Evolutionary conservation across 2,113 vertebrate genomes (phyloP).

Genomic region (Xiphorhynchus elegans): DNA sequence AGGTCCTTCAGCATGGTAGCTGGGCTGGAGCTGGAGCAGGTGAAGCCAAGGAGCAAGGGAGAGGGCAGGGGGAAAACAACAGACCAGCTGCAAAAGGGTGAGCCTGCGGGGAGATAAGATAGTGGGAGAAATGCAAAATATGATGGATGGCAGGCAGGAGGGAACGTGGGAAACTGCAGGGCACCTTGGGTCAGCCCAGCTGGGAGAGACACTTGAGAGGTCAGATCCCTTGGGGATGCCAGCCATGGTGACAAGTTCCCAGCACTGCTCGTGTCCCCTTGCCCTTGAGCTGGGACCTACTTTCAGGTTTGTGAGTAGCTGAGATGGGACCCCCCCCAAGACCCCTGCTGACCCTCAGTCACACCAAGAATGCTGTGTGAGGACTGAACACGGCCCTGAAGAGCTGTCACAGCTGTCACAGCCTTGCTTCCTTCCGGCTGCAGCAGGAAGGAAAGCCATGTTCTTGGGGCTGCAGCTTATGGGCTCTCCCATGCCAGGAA

Average conservation of each 20-base stretch:
- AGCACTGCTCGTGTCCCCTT: fast-evolving
- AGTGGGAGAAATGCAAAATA: conserved; percentile 68
- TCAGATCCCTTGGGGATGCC: background rate
- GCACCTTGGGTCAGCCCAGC: background rate
- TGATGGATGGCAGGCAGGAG: background rate
- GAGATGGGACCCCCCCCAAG: background rate
- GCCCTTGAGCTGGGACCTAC: background rate
- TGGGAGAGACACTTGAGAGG: background rate
- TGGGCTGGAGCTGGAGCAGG: conserved; percentile 2
- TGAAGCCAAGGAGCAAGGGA: conserved; percentile 13
- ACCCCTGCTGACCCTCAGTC: background rate
- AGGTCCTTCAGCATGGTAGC: conserved; percentile 19
- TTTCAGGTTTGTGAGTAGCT: background rate
- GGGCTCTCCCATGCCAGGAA: background rate
- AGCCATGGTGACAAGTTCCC: background rate
- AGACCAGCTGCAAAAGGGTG: conserved; percentile 54
- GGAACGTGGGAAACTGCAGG: conserved; percentile 10
- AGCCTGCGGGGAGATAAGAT: conserved; percentile 18
- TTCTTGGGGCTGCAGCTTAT: background rate
- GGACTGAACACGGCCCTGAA: background rate
- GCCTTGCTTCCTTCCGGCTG: background rate
- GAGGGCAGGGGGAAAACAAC: conserved; percentile 44
- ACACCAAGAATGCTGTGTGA: background rate
- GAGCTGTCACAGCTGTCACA: background rate
- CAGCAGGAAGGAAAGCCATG: fast-evolving